phyloP scores from a whole-genome alignment of 2,888 invertebrate species.

The Scaptomyza cyrtandrae region DNA sequence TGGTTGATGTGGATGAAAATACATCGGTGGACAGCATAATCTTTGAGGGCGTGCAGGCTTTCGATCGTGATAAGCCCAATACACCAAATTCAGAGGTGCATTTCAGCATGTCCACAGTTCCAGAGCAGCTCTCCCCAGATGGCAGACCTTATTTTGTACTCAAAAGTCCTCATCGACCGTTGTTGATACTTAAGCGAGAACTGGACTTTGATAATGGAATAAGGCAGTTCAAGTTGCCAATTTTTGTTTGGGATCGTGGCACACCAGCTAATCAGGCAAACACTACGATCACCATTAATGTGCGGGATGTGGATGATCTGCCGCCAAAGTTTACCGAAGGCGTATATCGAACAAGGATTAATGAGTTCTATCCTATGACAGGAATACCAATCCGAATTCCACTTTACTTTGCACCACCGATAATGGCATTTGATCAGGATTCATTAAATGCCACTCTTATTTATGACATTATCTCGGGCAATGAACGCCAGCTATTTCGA shows the following conservation, averaged over 20 bases:
- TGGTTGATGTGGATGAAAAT: conserved; percentile 91
- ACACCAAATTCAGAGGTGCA: conserved; percentile 94
- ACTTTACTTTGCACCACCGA: conserved; percentile 89
- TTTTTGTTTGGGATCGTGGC: conserved; percentile 93
- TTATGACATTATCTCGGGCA: conserved; percentile 92
- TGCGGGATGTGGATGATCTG: conserved; percentile 92
- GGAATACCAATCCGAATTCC: conserved; percentile 90
- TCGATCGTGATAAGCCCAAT: conserved; percentile 94
- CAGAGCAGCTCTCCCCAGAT: conserved; percentile 79
- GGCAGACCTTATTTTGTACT: conserved; percentile 87
- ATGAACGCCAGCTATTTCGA: conserved; percentile 90
- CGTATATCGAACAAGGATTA: conserved; percentile 91
- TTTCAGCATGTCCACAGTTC: conserved; percentile 90
- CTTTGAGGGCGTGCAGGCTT: conserved; percentile 91
- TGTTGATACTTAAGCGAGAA: conserved; percentile 89
- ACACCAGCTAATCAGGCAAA: conserved; percentile 90
- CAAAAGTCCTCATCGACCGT: conserved; percentile 92
- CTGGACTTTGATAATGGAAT: conserved; percentile 93
- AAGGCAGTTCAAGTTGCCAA: conserved; percentile 89
- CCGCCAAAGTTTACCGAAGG: conserved; percentile 93
- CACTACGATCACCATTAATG: conserved; percentile 89
- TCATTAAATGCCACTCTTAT: conserved; percentile 90
- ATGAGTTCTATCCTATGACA: conserved; percentile 92
- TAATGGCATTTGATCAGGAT: conserved; percentile 93
- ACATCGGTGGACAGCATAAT: conserved; percentile 91